Evolutionary conservation across 2,113 vertebrate species (phyloP), one percentile per base, ranked within the genome.

Genomic region (Greenwoodochromis staneri): DNA sequence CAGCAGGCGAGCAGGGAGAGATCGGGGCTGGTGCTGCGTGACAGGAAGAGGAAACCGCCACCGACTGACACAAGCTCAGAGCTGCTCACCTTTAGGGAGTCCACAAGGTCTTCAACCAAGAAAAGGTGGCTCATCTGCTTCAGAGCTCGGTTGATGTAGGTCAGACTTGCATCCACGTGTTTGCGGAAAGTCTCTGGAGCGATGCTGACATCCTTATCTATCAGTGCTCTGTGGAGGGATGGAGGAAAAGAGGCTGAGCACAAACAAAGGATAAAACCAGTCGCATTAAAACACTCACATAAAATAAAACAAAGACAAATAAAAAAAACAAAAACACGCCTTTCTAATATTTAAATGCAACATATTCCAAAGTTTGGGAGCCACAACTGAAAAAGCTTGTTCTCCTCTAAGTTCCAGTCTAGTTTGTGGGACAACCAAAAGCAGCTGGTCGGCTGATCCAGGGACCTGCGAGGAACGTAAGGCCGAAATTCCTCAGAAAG

Each of bases 21-120:
- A 40, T 53, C 19, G 21, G 45, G 12, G 73, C 34, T 4, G 53
- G n/a, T 24, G 47, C 47, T 24, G 17, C 9, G 8, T 6, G 49
- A 40, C 14, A 24, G 47, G 14, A 17, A 24, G 11, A 49, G 16
- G 9, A 66, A 85, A 88, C 13, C 2, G 42, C 0, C 5, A 1
- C 9, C 21, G 47, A 9, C 3, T 9, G 10, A 0, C 13, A 1
- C 27, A 3, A 40, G 5, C 42, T 12, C 45, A 31, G 27, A 42
- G 40, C 38, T 38, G 66, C 93, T 88, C 85, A 98, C 98, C 97
- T 98, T 98, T 40, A 98, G 96, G 61, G 98, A 98, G 93, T 98
- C 98, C 61, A 98, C 96, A 9, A 98, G 96, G 90, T 98, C 98
- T 87, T 98, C 97, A 7, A 98, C 98, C 93, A 98, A 95, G 91